These are phyloP conservation scores for Morelia viridis DNA, from an alignment of 2,797 vertebrate genomes.

Conservation along the genomic window DNA sequence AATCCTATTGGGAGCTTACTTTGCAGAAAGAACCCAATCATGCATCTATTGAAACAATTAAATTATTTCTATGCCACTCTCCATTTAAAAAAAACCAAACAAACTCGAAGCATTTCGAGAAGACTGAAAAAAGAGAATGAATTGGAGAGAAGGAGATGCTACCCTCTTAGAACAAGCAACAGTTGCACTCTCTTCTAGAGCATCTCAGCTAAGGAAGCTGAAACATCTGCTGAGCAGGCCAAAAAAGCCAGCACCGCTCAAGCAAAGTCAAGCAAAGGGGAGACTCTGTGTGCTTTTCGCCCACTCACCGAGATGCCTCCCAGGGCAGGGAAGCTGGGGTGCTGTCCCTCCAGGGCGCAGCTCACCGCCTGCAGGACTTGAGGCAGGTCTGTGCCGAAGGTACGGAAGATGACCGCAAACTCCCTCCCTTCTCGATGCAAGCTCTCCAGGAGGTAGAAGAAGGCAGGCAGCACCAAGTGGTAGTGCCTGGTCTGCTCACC, in stretches of 20 bases:
- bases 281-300: neutral
- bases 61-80: neutral
- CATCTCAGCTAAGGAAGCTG: neutral
- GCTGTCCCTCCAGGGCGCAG: conserved; percentile 76
- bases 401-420: conserved; percentile 83
- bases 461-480: conserved; percentile 87
- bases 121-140: neutral
- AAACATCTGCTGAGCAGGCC: fast-evolving
- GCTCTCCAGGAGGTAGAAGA: conserved; percentile 83
- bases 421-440: conserved; percentile 72
- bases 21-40: neutral
- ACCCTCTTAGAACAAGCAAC: fast-evolving
- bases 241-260: no score
- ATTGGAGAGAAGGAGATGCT: fast-evolving
- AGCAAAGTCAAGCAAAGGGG: neutral
- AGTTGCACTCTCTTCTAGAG: fast-evolving
- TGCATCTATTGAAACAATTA: fast-evolving
- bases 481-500: conserved; percentile 77
- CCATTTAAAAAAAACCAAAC: neutral
- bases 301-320: conserved; percentile 75
- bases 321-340: conserved; percentile 84
- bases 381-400: conserved; percentile 84
- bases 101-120: neutral
- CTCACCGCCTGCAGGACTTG: conserved; percentile 72
- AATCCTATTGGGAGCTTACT: neutral